phyloP scores from a whole-genome alignment of 2,113 vertebrate genomes.

The Rhagologus leucostigma region DNA sequence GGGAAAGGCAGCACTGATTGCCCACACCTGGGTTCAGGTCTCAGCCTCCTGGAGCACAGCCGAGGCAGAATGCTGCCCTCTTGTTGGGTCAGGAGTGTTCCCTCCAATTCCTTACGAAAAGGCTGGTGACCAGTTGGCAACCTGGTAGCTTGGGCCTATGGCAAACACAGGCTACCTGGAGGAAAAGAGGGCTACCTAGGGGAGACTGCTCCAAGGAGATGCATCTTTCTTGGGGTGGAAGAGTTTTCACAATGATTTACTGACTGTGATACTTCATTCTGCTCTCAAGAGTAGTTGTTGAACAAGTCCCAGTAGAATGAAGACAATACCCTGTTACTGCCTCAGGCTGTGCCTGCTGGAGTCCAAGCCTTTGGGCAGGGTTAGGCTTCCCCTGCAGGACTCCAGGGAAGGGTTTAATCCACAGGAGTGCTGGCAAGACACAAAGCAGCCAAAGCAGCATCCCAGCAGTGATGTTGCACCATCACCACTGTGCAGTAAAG shows the following conservation, averaged over 20 bases:
- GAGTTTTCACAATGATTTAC: neutral
- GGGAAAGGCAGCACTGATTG: neutral
- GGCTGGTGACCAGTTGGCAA: accelerated
- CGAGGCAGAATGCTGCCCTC: neutral
- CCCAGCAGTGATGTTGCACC: accelerated
- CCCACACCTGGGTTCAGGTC: neutral
- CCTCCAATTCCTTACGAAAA: neutral
- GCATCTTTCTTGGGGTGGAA: neutral
- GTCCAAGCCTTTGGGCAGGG: neutral
- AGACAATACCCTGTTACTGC: accelerated
- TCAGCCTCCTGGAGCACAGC: neutral
- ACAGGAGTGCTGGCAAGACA: neutral
- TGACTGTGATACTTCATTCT: neutral
- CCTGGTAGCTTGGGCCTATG: neutral
- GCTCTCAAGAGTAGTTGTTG: accelerated
- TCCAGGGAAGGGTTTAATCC: neutral
- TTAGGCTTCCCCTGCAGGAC: neutral
- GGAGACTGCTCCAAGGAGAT: neutral
- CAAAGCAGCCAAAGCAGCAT: neutral
- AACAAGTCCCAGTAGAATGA: neutral
- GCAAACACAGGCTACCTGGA: accelerated
- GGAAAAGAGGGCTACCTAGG: accelerated
- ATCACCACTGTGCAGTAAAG: neutral
- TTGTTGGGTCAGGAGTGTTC: accelerated
- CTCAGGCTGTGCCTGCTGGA: accelerated